These are phyloP conservation scores for Holacanthus passer DNA, from an alignment of 2,113 vertebrate species.

Conservation along the genomic window DNA sequence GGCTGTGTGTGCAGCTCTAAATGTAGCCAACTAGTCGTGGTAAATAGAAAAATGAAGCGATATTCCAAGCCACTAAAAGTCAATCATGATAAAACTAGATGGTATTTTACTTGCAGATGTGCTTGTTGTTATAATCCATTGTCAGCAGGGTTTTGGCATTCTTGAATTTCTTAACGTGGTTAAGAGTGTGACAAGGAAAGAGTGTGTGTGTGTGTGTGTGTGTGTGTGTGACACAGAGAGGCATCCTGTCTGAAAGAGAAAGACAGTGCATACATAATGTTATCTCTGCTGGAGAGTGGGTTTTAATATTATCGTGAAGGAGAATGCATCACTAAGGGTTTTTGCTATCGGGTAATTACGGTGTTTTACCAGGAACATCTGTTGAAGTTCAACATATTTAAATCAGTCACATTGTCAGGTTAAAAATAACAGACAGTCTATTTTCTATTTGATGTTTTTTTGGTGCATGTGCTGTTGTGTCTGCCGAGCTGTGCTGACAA, in stretches of 20 bases:
- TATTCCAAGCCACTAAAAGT: background rate
- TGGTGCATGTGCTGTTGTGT: no score
- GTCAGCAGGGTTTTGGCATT: background rate
- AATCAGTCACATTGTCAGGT: no score
- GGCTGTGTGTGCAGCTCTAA: background rate
- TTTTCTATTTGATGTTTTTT: no score
- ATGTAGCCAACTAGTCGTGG: background rate
- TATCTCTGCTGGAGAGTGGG: background rate
- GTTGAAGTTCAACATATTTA: no score
- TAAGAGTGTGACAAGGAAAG: conserved; percentile 6
- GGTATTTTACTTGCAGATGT: background rate
- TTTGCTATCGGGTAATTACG: no score
- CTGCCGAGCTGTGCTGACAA: no score
- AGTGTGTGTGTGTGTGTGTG: background rate
- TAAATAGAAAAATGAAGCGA: background rate
- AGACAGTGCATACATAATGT: background rate
- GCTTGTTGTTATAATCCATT: conserved; percentile 3
- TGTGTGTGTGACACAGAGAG: background rate
- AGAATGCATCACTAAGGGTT: background rate
- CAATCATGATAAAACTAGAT: background rate
- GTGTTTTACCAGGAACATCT: no score
- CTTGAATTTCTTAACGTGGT: background rate
- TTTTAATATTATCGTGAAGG: background rate
- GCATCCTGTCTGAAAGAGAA: background rate
- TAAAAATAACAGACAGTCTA: no score